Percentiles rank a stretch among this genome's conserved stretches.
These are phyloP conservation scores for Apistogramma diplotaenia DNA, from an alignment of 2,113 vertebrate species.

Conservation along the genomic window DNA sequence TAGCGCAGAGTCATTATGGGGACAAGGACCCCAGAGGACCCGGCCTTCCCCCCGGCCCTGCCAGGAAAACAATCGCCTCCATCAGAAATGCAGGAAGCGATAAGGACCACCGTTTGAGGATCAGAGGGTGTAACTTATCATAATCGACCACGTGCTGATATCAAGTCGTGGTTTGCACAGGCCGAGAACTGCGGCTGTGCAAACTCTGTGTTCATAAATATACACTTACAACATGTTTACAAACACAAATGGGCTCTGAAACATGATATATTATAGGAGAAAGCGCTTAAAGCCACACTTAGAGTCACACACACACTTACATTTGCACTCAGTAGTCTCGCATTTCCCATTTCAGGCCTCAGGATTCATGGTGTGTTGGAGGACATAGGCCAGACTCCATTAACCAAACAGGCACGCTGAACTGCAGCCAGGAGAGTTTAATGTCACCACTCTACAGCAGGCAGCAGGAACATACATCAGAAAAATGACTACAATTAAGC, in stretches of 20 bases:
- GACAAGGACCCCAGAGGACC: constrained; percentile 53
- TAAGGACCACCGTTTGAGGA: constrained; percentile 58
- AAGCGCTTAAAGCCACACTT: not conserved
- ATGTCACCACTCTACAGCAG: constrained; percentile 27
- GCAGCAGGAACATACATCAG: constrained; percentile 18
- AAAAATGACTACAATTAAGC: not conserved
- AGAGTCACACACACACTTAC: not conserved
- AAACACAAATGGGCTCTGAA: constrained; percentile 18
- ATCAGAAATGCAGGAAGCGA: constrained; percentile 66
- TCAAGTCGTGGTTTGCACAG: not conserved
- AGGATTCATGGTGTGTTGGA: constrained; percentile 45
- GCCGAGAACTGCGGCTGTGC: not conserved
- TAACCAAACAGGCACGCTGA: constrained; percentile 19
- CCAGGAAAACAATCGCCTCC: constrained; percentile 44
- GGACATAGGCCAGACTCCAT: constrained; percentile 46
- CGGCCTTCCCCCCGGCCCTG: not conserved
- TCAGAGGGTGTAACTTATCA: constrained; percentile 53
- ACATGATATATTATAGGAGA: not conserved
- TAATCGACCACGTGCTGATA: not conserved
- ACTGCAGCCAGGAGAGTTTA: constrained; percentile 40
- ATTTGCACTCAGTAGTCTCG: constrained; percentile 1
- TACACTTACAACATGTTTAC: constrained; percentile 42
- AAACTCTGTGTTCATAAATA: constrained; percentile 37
- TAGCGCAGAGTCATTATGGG: constrained; percentile 46
- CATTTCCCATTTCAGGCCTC: constrained; percentile 19